Evolutionary conservation across 2,797 vertebrate species (phyloP).

Genomic region (Gallinago solitaria): DNA sequence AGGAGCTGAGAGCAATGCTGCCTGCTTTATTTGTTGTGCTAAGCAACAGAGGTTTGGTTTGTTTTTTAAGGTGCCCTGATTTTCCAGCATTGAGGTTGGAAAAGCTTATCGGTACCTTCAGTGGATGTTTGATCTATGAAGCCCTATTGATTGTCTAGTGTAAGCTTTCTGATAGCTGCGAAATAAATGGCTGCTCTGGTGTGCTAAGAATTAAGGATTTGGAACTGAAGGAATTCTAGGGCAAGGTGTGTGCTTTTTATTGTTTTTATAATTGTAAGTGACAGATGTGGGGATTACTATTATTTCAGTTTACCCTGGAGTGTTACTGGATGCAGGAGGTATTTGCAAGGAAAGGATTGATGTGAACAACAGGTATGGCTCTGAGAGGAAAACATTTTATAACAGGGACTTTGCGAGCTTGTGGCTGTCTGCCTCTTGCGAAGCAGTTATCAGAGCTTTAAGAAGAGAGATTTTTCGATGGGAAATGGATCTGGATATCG

Average conservation of each 20-base stretch:
- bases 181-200: neutral
- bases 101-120: neutral
- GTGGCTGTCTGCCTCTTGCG: neutral
- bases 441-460: neutral
- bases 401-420: neutral
- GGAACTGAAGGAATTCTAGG: neutral
- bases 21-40: neutral
- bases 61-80: neutral
- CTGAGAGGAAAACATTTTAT: neutral
- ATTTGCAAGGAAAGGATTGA: neutral
- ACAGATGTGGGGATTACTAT: neutral
- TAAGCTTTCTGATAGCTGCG: neutral
- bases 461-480: neutral
- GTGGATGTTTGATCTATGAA: accelerated
- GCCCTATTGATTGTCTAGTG: neutral
- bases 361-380: neutral
- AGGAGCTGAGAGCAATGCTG: neutral
- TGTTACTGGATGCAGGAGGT: neutral
- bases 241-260: neutral
- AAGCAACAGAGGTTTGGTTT: neutral
- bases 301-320: neutral
- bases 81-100: neutral
- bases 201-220: neutral
- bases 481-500: neutral
- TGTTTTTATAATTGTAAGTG: neutral